Base-by-base conservation (phyloP, 2,113 vertebrate genomes). In the Sapayoa aenigma region DNA sequence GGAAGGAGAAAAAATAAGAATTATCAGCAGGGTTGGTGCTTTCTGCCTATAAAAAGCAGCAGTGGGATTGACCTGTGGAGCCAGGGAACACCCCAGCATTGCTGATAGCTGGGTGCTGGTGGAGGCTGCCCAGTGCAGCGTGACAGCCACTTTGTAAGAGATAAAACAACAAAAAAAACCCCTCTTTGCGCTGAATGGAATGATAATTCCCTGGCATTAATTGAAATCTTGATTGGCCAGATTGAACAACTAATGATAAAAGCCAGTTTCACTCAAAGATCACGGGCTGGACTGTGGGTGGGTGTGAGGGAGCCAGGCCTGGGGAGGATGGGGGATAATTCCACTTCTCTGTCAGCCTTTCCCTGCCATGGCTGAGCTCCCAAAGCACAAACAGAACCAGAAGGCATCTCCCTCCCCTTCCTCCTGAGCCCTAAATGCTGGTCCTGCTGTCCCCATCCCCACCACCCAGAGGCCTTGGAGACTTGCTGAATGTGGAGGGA, bases 141-240 rank as follows among this genome's bases (percentile, higher is more conserved):
- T 12, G 31, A 35, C 53, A 60, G 65, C 19, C 8, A 13, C 13
- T 27, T 52, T 23, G 50, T 5, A 9, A 42, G 5, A 44, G 35
- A 62, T 35, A 59, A 31, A 22, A 23, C 10, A 19, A 31, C 4
- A 13, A 25, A 47, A 49, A 59, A 49, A 60, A n/a, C 14, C 17
- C 14, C 23, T 33, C 59, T 68, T 33, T 79, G 44, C 69, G 85
- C 85, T 33, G 79, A 80, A 88, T 27, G 55, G 80, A 86, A 81
- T 58, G 67, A 83, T 77, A 53, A 92, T 71, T 95, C 93, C 46
- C 75, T 53, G 50, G 84, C 74, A 46, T 66, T 91, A 95, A 82
- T 66, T 94, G 93, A 60, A 60, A 65, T 65, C 50, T 35, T 78
- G 91, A 78, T 81, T 74, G 89, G 78, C 39, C 84, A 12, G 56